Evolutionary conservation across 2,113 vertebrate species (phyloP).

Genomic region (Pachypanchax playfairii): DNA sequence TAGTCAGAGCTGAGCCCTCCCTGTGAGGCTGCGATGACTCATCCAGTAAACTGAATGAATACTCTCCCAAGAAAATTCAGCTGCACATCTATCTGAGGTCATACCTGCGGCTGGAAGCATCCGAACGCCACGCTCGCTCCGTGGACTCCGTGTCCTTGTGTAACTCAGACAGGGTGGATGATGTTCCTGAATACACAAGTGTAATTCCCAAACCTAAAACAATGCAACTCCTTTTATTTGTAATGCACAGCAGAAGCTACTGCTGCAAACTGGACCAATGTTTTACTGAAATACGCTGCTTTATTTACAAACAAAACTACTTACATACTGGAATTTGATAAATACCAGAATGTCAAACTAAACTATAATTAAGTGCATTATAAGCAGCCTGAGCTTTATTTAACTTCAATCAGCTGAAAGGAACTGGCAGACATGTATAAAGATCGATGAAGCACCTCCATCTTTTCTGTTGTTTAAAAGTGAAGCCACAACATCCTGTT

Average conservation of each 20-base stretch:
- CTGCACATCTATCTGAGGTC: constrained; percentile 13
- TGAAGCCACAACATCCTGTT: too few relatives aligned
- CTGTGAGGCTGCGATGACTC: constrained; percentile 41
- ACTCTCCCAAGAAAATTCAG: constrained; percentile 34
- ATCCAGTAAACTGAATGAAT: constrained; percentile 26
- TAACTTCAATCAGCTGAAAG: too few relatives aligned
- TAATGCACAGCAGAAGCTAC: neutral
- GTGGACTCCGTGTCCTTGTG: neutral
- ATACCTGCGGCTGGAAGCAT: neutral
- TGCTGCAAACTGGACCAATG: neutral
- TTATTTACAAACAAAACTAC: too few relatives aligned
- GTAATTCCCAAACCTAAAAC: constrained; percentile 6
- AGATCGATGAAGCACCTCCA: too few relatives aligned
- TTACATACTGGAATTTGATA: too few relatives aligned
- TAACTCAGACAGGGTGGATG: neutral
- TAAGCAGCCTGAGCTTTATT: too few relatives aligned
- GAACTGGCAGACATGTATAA: too few relatives aligned
- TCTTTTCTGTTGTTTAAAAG: too few relatives aligned
- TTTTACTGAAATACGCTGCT: too few relatives aligned
- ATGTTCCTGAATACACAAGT: neutral
- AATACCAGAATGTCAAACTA: too few relatives aligned
- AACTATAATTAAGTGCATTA: too few relatives aligned
- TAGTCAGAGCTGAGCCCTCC: constrained; percentile 7
- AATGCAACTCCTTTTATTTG: neutral
- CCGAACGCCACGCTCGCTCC: neutral